A percentile compares a stretch with the other conserved stretches of the same genome.
Conservation (phyloP, 2,797 vertebrate genomes). For the Clarias fuscus region DNA sequence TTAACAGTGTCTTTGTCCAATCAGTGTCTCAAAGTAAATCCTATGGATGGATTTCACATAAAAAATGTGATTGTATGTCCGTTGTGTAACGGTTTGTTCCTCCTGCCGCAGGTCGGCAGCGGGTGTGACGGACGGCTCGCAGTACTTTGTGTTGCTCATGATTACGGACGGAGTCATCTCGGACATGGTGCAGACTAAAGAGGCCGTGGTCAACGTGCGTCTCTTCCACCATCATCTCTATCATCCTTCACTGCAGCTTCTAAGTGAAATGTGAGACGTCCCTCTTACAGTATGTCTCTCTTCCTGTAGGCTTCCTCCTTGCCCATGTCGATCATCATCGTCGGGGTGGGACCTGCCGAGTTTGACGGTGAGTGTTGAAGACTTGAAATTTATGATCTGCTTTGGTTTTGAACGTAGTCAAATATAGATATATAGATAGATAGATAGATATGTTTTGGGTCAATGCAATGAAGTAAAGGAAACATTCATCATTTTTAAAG, state of each 20-base stretch:
- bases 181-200: conserved; percentile 87
- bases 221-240: neutral
- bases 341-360: conserved; percentile 94
- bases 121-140: conserved; percentile 80
- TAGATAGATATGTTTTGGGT: neutral
- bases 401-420: neutral
- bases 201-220: conserved; percentile 84
- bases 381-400: neutral
- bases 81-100: neutral
- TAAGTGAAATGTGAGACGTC: neutral
- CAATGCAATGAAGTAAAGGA: neutral
- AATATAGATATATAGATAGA: neutral
- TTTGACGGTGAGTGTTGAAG: conserved; percentile 86
- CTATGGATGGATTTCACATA: neutral
- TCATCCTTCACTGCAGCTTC: neutral
- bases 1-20: neutral
- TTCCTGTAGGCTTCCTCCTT: conserved; percentile 78
- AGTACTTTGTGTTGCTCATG: conserved; percentile 85
- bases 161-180: conserved; percentile 66
- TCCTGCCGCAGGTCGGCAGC: conserved; percentile 71
- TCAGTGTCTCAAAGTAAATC: neutral
- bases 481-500: too few species aligned
- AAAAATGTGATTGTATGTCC: neutral
- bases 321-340: conserved; percentile 98
- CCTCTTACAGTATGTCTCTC: conserved; percentile 1